Evolutionary conservation across 2,797 vertebrate genomes (phyloP).

Genomic region (Kryptolebias ocellatus): DNA sequence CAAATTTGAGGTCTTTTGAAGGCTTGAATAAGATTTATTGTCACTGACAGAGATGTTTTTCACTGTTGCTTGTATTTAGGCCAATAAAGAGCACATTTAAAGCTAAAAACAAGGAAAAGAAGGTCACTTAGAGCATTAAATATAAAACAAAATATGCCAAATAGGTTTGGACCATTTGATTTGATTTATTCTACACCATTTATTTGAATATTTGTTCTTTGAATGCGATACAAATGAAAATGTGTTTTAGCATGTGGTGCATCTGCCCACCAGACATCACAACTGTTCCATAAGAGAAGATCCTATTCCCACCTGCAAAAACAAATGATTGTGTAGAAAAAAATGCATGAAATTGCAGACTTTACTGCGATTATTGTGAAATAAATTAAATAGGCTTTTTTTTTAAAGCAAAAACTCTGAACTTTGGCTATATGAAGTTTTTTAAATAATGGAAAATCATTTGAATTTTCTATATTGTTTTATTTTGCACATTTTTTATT

Average conservation of each 20-base stretch:
- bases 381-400: no score
- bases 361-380: background rate
- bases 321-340: slow-evolving; percentile 7
- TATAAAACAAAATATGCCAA: slow-evolving; percentile 1
- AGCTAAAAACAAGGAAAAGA: background rate
- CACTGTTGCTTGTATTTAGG: slow-evolving; percentile 4
- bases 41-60: slow-evolving; percentile 6
- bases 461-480: no score
- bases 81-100: slow-evolving; percentile 23
- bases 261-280: slow-evolving; percentile 6
- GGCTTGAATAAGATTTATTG: slow-evolving; percentile 17
- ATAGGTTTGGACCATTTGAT: background rate
- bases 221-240: background rate
- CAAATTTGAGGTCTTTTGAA: slow-evolving; percentile 1
- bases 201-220: background rate
- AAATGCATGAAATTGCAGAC: background rate
- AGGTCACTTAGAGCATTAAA: background rate
- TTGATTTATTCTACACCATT: background rate
- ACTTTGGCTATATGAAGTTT: no score
- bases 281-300: slow-evolving; percentile 3
- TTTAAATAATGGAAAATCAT: no score
- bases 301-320: slow-evolving; percentile 10
- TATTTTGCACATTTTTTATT: no score
- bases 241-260: slow-evolving; percentile 1
- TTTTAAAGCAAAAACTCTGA: no score